phyloP scores from a whole-genome alignment of 1,140 invertebrate species.

The Drosophila fuyamai region DNA sequence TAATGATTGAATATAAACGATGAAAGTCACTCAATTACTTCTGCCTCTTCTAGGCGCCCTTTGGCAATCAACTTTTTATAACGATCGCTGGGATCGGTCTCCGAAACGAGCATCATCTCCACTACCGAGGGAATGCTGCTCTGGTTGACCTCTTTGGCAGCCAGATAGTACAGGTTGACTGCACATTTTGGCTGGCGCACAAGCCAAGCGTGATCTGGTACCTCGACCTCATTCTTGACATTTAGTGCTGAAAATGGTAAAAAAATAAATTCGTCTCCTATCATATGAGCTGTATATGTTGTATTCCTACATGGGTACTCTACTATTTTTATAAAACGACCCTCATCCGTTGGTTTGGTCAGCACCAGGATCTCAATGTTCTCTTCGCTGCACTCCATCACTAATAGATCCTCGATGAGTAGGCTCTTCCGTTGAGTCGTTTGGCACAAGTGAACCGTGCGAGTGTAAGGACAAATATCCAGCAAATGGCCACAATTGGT shows the following conservation, averaged over 20 bases:
- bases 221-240: constrained; percentile 77
- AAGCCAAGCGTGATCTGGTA: constrained; percentile 69
- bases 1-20: not conserved
- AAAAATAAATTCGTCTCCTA: not conserved
- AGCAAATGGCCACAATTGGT: constrained; percentile 70
- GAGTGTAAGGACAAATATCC: constrained; percentile 77
- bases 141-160: constrained; percentile 37
- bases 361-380: constrained; percentile 71
- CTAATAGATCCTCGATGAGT: constrained; percentile 71
- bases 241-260: constrained; percentile 49
- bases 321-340: constrained; percentile 69
- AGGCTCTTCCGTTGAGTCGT: constrained; percentile 12
- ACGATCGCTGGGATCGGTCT: constrained; percentile 81
- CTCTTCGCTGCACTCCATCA: constrained; percentile 76
- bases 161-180: constrained; percentile 80
- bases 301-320: constrained; percentile 73
- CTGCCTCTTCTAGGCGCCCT: constrained; percentile 81
- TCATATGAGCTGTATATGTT: not conserved
- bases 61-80: constrained; percentile 80
- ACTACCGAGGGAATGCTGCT: constrained; percentile 54
- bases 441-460: constrained; percentile 32
- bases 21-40: constrained; percentile 34
- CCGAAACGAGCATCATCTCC: constrained; percentile 79
- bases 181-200: constrained; percentile 77
- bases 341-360: constrained; percentile 53